Percentiles rank a stretch among this genome's conserved stretches.
These are phyloP conservation scores for Melinaea marsaeus DNA, from an alignment of 2,888 invertebrate species.

Conservation along the genomic window DNA sequence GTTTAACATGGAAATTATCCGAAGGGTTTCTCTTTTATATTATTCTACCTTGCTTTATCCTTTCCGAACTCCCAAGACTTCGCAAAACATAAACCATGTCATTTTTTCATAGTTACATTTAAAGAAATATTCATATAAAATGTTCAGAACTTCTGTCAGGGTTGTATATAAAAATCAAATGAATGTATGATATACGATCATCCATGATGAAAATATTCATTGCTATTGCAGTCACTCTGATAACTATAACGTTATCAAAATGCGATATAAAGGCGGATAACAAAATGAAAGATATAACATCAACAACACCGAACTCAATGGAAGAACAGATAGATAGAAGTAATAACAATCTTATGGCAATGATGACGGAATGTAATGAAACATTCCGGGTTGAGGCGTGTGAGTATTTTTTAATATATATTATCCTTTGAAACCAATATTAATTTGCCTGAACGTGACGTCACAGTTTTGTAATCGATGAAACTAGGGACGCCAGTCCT, in stretches of 20 bases:
- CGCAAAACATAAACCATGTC: not conserved
- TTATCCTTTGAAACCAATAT: not conserved
- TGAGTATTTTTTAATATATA: constrained; percentile 43
- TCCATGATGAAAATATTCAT: constrained; percentile 23
- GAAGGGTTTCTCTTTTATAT: too few species aligned
- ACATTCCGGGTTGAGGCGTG: constrained; percentile 74
- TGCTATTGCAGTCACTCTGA: constrained; percentile 21
- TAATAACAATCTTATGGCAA: constrained; percentile 50
- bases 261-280: constrained; percentile 17
- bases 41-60: too few species aligned
- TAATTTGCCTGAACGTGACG: not conserved
- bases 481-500: too few species aligned
- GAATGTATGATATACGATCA: not conserved
- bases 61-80: too few species aligned
- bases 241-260: constrained; percentile 25
- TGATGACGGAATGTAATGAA: constrained; percentile 72
- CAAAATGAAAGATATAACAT: constrained; percentile 15
- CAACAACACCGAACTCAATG: constrained; percentile 9
- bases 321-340: constrained; percentile 29
- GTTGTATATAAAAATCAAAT: not conserved
- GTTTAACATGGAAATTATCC: too few species aligned
- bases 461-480: not conserved
- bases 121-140: not conserved
- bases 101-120: not conserved
- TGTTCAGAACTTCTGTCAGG: not conserved